Evolutionary conservation across 1,140 invertebrate species (phyloP), one percentile per base, ranked within the genome.

Genomic region (Zaprionus davidi): DNA sequence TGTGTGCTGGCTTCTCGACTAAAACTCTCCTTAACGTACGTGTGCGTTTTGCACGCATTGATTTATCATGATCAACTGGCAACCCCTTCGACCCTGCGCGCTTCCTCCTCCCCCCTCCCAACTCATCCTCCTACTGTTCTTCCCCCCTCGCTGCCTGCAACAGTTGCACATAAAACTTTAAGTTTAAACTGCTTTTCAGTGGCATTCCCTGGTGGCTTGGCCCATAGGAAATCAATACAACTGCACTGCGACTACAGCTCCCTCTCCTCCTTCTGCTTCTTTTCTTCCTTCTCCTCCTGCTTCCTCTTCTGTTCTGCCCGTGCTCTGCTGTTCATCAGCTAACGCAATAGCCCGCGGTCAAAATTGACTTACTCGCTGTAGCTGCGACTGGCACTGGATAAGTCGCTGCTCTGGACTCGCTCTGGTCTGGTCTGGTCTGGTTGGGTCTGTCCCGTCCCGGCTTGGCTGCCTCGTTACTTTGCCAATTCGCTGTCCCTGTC

Each of bases 11-110:
- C 41, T 46, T 17, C 41, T 46, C 41, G 41, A 46, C 41, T 46
- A 17, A 46, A 46, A 46, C 41, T 86, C 85, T 90, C 81, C 90
- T 51, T 24, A 51, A 41, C 82, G 85, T 90, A 90, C 85, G 85
- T 90, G 85, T 90, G 85, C 82, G 85, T 90, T 90, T 88, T 90
- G 78, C 82, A 90, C 85, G 85, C 85, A 90, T 90, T 90, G 85
- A 90, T 90, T 90, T 90, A 90, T 90, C 85, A 90, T 90, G 85
- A 90, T 90, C 85, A 90, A 87, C 81, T 87, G 79, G 80, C 78
- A 80, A 84, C 81, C 78, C 81, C 82, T 81, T 84, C 28, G 49
- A 31, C 34, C 38, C 28, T 36, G 22, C 24, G 56, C 65, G 46
- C 51, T 51, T 53, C 55, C 12, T 6, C 5, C 53, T n/a, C 1